Conservation (phyloP, 2,888 invertebrate species). For the Oxycera nigricornis region DNA sequence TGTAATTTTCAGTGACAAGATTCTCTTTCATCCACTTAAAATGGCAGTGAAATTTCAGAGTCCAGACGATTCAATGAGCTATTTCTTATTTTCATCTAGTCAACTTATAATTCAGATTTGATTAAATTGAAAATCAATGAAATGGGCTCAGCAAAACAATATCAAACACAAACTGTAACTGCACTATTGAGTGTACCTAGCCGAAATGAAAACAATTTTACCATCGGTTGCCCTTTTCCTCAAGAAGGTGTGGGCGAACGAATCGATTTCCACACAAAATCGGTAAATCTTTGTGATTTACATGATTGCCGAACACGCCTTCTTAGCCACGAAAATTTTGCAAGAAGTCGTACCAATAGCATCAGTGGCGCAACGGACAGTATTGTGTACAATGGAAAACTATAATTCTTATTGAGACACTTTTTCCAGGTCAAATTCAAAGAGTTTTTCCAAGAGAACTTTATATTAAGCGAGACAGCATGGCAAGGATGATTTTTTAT, state of each 20-base stretch:
- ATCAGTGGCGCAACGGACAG: background rate
- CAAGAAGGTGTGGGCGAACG: background rate
- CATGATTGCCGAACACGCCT: slow-evolving; percentile 7
- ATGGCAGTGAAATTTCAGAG: no score
- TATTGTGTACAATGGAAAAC: background rate
- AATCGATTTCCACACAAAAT: background rate
- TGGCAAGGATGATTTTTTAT: no score
- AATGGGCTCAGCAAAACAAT: no score
- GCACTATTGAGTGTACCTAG: no score
- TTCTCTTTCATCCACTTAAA: no score
- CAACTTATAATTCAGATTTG: background rate
- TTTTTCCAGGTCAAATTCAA: background rate
- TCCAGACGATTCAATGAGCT: no score
- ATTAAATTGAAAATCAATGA: background rate
- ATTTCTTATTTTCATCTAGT: no score
- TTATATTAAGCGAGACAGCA: no score
- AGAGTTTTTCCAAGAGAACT: background rate
- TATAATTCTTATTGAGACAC: slow-evolving; percentile 3
- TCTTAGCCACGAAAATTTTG: background rate
- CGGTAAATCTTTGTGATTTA: background rate
- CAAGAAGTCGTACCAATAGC: background rate
- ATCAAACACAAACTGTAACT: background rate
- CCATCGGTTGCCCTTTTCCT: background rate
- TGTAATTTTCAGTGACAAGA: no score
- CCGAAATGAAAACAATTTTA: background rate